Base-by-base conservation (phyloP, 2,888 invertebrate species). In the Diarsia mendica region DNA sequence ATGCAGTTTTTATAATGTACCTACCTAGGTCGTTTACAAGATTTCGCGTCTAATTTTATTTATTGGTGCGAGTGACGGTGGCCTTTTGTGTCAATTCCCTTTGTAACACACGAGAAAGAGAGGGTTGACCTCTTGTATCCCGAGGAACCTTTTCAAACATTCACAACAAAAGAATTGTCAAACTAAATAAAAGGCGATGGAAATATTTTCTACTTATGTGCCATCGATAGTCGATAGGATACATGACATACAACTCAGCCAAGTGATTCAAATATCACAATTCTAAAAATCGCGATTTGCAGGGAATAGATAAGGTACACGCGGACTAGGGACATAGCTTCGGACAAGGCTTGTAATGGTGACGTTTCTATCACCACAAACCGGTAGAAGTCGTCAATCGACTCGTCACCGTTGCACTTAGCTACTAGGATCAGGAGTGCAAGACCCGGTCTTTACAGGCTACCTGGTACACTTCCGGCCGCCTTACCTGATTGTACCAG, bases 391-490 rank as follows among this genome's bases (percentile, higher is more conserved):
- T 61, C 15, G 28, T 51, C 33, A 20, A 33, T 20, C 33, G 33
- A 60, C 33, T 60, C 2, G 33, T 4, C 46, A 77, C 58, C 67
- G 53, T 77, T 77, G 80, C 77, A 78, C 75, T 85, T 74, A 76
- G 78, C 77, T 85, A 85, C 74, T 75, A 60, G 80, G n/a, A n/a
- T n/a, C n/a, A n/a, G n/a, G 75, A 51, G 79, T 65, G 72, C 78
- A 79, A 75, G 78, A 63, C 75, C 72, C 80, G 77, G 6, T 11
- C 76, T 55, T 82, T 79, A 49, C 20, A 9, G 20, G 1, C 77
- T 79, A 77, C 84, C 80, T 78, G 83, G 82, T 77, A 77, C 82
- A 39, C 76, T 80, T 88, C 85, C 85, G 87, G 82, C 78, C 67
- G 75, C 75, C 66, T 33, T 70, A 66, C 63, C 60, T 23, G 61